Base-by-base conservation (phyloP, 2,888 invertebrate genomes). In the Alsophila aescularia region DNA sequence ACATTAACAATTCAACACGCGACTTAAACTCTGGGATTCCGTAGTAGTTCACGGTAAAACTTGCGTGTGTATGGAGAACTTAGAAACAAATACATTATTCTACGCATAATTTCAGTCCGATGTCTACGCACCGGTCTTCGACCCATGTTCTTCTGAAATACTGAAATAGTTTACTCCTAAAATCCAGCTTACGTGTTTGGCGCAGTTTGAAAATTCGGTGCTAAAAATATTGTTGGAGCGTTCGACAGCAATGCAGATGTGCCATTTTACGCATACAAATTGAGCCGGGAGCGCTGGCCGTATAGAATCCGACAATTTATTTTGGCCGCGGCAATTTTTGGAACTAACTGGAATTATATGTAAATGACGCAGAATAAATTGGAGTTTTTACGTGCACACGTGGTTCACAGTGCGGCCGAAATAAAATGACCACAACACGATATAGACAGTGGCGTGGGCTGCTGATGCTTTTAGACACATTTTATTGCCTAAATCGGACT, bases 201-300 rank as follows among this genome's bases (percentile, higher is more conserved):
- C 73, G 76, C 73, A 72, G 74, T 78, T 81, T 71, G 72, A 76
- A 72, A 72, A 60, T 62, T 68, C 62, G 69, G 79, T 83, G 85
- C 86, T 85, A 88, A 85, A 84, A 85, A 82, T 79, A 82, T 77
- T 65, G 70, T 67, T 67, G 62, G 73, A 69, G 77, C 77, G 75
- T 81, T 77, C 73, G 73, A 67, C 85, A 72, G 81, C 87, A 87
- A 75, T 89, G 87, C 87, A 88, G 87, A 87, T 87, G 85, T 81
- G 77, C 79, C 78, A 74, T 77, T 81, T 82, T 70, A 81, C 83
- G 79, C 82, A 77, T 81, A 77, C 75, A 72, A 85, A 85, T 76
- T 80, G 77, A 78, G 72, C 60, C 77, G 71, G 58, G 65, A 62
- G 61, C 52, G 52, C 48, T 53, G 56, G 58, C 42, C 62, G 41